Base-by-base conservation (phyloP, 2,888 invertebrate genomes). In the Microctonus brassicae region DNA sequence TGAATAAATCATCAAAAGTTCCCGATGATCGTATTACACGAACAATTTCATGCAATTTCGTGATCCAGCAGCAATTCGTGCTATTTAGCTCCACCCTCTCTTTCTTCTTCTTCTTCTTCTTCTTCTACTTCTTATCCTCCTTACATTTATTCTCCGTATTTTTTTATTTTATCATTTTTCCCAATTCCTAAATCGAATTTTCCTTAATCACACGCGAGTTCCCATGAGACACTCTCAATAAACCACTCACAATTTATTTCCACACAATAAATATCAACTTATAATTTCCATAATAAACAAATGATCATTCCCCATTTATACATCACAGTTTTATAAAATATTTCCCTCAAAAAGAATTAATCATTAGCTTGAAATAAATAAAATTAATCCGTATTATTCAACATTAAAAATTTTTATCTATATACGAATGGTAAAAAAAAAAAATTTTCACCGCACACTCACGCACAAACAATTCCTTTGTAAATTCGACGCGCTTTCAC, bases 1-100 rank as follows among this genome's bases (percentile, higher is more conserved):
- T 57, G 29, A 9, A 67, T 67, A 58, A 67, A 67, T 67, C 58
- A 67, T 67, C 42, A 36, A 57, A 67, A 58, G 55, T 13, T 36
- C 58, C n/a, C 20, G 13, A 20, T 39, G 57, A 42, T 58, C 29
- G 60, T 29, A 42, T 65, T 53, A 17, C 20, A 52, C n/a, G 26
- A 26, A 47, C 63, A 4, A n/a, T 47, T 63, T 29, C 39, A 63
- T 47, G 63, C 63, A 47, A 42, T 63, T 26, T 66, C 39, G 39
- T 57, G 26, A 66, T 66, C 17, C n/a, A 11, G n/a, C n/a, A 11
- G n/a, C 42, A 42, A 66, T 57, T 55, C 17, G 52, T 61, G 36
- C n/a, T 3, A 13, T 55, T 36, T 57, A 36, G 24, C 33, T 22
- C 36, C 61, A 17, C 61, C 33, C 22, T 58, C 58, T 61, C 24